Evolutionary conservation across 2,113 vertebrate species (phyloP), one percentile per base, ranked within the genome.

Genomic region (Gymnorhina tibicen): DNA sequence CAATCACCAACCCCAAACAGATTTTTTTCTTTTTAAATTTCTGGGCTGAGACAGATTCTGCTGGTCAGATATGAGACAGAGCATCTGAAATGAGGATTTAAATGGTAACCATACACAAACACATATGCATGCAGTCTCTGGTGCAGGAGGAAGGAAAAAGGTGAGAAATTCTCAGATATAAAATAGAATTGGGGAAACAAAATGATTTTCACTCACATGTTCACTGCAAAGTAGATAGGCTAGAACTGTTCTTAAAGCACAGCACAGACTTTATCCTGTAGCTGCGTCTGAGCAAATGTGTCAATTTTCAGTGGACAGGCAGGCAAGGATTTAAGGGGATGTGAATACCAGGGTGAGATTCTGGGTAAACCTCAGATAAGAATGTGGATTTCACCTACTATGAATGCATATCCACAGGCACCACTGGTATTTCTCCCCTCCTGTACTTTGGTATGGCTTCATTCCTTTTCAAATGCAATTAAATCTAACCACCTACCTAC

Each of bases 41-140:
- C n/a, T 50, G 27, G 19, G 13, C 35, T 82, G 39, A 90, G 55
- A 62, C 30, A 63, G 27, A 47, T 68, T 87, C 44, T 73, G 21
- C 32, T 73, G 37, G 42, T 73, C 53, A 88, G 44, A 69, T 49
- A 68, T 6, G 11, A 87, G 13, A 27, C 6, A 73, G 30, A 87
- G 37, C 37, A 83, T 83, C 62, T 83, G 78, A 95, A 96, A 90
- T 33, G 21, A 79, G 16, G 47, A 87, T 92, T 90, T 93, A 82
- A 96, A 85, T 60, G 13, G 49, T 72, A 88, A 80, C 44, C n/a
- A 73, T 63, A 84, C 14, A 63, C 30, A 62, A 85, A 73, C 44
- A 85, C 16, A 77, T 67, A 88, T 32, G 52, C 56, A 33, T 56
- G 24, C 33, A 80, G 59, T 69, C 81, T 91, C 81, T 93, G 49